Conservation (phyloP, 2,113 vertebrate species). For the Telmatochromis sp. region DNA sequence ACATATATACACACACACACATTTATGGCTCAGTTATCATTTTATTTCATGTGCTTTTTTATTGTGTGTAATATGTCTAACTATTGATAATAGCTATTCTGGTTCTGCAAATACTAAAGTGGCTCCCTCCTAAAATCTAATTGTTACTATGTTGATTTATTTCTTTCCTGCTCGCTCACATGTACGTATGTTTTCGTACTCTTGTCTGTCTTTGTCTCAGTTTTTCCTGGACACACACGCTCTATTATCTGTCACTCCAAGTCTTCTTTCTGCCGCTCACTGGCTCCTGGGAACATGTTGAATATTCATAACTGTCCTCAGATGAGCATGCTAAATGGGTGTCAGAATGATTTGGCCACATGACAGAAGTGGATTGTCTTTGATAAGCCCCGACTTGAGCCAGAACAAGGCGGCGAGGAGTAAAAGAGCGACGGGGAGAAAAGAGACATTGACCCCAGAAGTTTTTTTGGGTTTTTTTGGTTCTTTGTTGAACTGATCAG, state of each 20-base stretch:
- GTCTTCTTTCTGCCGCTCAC: conserved; percentile 10
- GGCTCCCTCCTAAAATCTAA: not conserved
- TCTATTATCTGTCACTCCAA: conserved; percentile 17
- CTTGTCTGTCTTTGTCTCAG: not conserved
- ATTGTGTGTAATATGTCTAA: not conserved
- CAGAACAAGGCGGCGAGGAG: conserved; percentile 39
- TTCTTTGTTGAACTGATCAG: conserved; percentile 39
- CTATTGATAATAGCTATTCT: not conserved
- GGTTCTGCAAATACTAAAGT: not conserved
- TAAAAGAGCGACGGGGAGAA: conserved; percentile 23
- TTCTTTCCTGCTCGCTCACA: conserved; percentile 35
- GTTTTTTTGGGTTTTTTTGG: not conserved
- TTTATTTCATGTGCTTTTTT: not conserved
- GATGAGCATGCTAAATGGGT: conserved; percentile 72
- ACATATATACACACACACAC: no score
- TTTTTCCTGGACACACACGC: not conserved
- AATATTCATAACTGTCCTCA: conserved; percentile 76
- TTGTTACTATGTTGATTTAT: not conserved
- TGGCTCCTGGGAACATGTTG: conserved; percentile 69
- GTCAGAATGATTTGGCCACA: conserved; percentile 68
- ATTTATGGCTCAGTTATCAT: no score
- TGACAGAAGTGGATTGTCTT: conserved; percentile 64
- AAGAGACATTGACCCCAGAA: conserved; percentile 41
- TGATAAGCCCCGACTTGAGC: conserved; percentile 56
- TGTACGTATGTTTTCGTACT: conserved; percentile 16